A percentile compares a stretch with the other conserved stretches of the same genome.
Evolutionary conservation across 2,888 invertebrate species (phyloP).

Genomic region (Zeuzera pyrina): DNA sequence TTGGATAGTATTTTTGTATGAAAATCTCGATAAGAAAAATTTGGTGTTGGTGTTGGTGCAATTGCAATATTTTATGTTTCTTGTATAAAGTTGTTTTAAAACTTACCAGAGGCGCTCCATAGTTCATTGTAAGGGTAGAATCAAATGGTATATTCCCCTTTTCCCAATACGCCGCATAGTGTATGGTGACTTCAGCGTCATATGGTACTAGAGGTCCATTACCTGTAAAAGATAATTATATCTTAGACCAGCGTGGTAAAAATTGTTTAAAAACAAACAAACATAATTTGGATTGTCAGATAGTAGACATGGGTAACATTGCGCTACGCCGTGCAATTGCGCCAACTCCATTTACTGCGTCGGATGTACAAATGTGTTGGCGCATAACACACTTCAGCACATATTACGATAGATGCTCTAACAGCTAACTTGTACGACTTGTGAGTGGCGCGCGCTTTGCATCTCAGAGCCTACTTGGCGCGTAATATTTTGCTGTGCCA

Average conservation of each 20-base stretch:
- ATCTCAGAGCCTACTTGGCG: no score
- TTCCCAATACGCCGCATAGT: constrained; percentile 61
- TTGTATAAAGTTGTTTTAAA: no score
- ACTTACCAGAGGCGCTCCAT: constrained; percentile 38
- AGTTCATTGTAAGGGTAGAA: constrained; percentile 45
- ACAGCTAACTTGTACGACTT: no score
- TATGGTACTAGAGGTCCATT: constrained; percentile 40
- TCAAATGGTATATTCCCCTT: constrained; percentile 53
- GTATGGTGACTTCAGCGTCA: constrained; percentile 47
- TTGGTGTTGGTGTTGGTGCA: no score
- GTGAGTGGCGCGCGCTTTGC: no score
- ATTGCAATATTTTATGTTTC: no score
- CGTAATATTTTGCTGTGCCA: no score
- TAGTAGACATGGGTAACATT: background rate
- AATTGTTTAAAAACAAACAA: background rate
- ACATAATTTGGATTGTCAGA: background rate
- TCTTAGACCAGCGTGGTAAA: background rate
- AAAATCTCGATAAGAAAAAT: no score
- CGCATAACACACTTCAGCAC: no score
- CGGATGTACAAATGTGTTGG: no score
- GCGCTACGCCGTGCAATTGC: background rate
- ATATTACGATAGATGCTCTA: no score
- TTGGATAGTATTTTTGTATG: no score
- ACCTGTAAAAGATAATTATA: constrained; percentile 24
- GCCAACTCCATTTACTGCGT: background rate